These are phyloP conservation scores for Leucopternis melanops DNA, from an alignment of 2,113 vertebrate genomes.

Conservation along the genomic window DNA sequence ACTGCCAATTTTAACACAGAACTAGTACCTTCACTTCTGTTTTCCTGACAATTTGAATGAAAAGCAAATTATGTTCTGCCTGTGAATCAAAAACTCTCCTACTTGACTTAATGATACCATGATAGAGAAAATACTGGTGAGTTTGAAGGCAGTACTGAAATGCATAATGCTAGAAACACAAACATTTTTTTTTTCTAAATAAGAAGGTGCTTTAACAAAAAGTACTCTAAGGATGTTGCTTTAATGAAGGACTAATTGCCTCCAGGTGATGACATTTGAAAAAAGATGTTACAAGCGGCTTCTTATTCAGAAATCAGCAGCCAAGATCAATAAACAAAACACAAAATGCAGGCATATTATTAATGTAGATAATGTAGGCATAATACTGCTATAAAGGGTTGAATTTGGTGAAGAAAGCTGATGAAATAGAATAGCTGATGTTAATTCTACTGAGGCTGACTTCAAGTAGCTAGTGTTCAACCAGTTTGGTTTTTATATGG, in stretches of 20 bases:
- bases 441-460: slow-evolving; percentile 36
- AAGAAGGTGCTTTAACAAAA: slow-evolving; percentile 45
- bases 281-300: neutral
- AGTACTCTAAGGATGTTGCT: neutral
- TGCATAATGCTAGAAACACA: slow-evolving; percentile 35
- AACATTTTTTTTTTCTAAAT: slow-evolving; percentile 7
- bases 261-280: neutral
- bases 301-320: slow-evolving; percentile 51
- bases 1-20: slow-evolving; percentile 31
- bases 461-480: slow-evolving; percentile 75
- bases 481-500: slow-evolving; percentile 80
- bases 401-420: slow-evolving; percentile 23
- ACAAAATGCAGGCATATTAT: slow-evolving; percentile 33
- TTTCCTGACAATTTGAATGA: neutral
- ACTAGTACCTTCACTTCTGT: neutral
- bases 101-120: neutral
- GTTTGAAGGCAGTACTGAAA: slow-evolving; percentile 54
- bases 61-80: neutral
- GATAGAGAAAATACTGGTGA: slow-evolving; percentile 4
- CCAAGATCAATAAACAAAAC: neutral
- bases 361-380: slow-evolving; percentile 4
- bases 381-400: neutral
- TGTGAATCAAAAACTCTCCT: neutral
- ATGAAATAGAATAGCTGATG: slow-evolving; percentile 41
- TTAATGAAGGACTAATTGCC: neutral